Base-by-base conservation (phyloP, 1,140 invertebrate genomes). In the Micrasema minimum region DNA sequence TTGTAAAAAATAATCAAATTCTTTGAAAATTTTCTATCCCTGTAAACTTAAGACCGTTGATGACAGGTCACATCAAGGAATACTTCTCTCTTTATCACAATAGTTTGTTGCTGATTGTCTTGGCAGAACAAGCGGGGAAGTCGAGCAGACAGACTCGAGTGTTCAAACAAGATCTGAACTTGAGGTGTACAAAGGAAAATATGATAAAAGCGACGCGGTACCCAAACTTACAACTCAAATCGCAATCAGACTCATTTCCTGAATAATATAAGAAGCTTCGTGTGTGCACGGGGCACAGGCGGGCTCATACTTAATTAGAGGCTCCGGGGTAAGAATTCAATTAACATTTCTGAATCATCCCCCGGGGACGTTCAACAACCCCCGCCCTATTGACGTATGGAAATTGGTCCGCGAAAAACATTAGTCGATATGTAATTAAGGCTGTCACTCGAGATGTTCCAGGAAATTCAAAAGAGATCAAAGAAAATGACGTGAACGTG, bases 291-390 rank as follows among this genome's bases (percentile, higher is more conserved):
- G 20, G 41, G 43, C 7, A 22, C 22, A 41, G 22, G 22, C 18
- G 9, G 35, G 37, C 67, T 62, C 48, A 41, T 37, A 35, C 68
- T 70, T 67, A 74, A 74, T 74, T 74, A 74, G 37, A 14, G 50
- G 64, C 65, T 61, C 48, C 43, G 59, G 72, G 72, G 62, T 22
- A 74, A 69, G 67, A 74, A 74, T 74, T 74, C 68, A 74, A 74
- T 74, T 74, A 74, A 74, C 68, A 74, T 72, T 45, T 72, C 66
- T 74, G 50, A 50, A 67, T 61, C 37, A 61, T 67, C 18, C 71
- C 65, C 12, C 43, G 23, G 55, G 71, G 61, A 20, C 53, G n/a
- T 64, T 64, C 57, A 22, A 51, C n/a, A 3, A 18, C 43, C 53
- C 38, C 22, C 38, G 38, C 43, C 10, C 67, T 22, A 62, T 62